These are phyloP conservation scores for Hylyphantes graminicola DNA, from an alignment of 1,140 invertebrate species.

Conservation along the genomic window DNA sequence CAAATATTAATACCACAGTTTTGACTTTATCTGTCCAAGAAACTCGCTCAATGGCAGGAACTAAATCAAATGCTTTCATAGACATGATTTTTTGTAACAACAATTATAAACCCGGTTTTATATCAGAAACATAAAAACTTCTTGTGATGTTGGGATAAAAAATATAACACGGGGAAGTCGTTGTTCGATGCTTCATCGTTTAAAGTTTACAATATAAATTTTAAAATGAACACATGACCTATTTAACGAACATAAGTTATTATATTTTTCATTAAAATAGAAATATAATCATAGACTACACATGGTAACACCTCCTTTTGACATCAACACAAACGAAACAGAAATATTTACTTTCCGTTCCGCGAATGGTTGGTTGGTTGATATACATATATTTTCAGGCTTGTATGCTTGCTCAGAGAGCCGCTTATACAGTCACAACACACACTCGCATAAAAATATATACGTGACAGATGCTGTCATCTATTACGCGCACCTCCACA, in stretches of 20 bases:
- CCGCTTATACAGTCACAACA: too few relatives aligned
- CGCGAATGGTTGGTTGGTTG: too few relatives aligned
- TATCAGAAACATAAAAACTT: slow-evolving; percentile 9
- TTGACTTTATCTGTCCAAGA: slow-evolving; percentile 66
- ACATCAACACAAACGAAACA: slow-evolving; percentile 20
- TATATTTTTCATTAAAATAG: neutral
- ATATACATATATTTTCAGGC: too few relatives aligned
- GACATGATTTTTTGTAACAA: slow-evolving; percentile 65
- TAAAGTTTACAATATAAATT: neutral
- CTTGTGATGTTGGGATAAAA: neutral
- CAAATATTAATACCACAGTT: slow-evolving; percentile 64
- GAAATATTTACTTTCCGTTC: slow-evolving; percentile 60
- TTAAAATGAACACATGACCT: too few relatives aligned
- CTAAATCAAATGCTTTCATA: slow-evolving; percentile 70
- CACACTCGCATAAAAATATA: too few relatives aligned
- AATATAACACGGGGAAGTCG: slow-evolving; percentile 2
- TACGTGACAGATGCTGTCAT: too few relatives aligned
- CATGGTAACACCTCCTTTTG: slow-evolving; percentile 43
- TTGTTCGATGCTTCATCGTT: neutral
- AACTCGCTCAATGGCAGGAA: slow-evolving; percentile 68
- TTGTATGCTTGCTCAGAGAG: too few relatives aligned
- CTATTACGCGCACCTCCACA: too few relatives aligned
- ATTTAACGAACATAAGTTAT: too few relatives aligned
- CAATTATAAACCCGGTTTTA: neutral
- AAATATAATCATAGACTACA: slow-evolving; percentile 16